Percentiles rank a stretch among this genome's conserved stretches.
These are phyloP conservation scores for Halcyon leucocephala DNA, from an alignment of 2,797 vertebrate species.

Conservation along the genomic window DNA sequence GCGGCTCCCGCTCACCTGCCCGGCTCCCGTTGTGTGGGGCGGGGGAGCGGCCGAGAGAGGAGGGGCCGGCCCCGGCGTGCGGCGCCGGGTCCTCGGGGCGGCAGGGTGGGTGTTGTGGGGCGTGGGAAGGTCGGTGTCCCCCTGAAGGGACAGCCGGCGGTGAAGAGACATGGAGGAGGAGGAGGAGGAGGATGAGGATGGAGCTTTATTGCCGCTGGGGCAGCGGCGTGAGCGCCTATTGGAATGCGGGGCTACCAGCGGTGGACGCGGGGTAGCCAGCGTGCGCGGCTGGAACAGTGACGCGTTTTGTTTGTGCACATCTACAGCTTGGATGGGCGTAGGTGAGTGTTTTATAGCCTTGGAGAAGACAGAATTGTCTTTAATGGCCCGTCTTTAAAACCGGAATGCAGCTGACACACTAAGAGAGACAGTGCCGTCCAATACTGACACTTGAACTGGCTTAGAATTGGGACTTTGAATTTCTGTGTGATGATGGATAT, in stretches of 20 bases:
- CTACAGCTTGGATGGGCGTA: background rate
- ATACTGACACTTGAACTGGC: background rate
- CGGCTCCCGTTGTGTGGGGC: background rate
- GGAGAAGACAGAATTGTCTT: background rate
- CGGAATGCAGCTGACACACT: fast-evolving
- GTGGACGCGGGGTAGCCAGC: too few relatives aligned
- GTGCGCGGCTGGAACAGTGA: background rate
- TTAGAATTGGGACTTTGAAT: background rate
- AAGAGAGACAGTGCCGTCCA: background rate
- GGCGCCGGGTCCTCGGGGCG: background rate
- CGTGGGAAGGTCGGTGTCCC: background rate
- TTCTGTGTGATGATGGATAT: background rate
- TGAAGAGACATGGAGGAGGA: fast-evolving
- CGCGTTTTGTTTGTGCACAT: background rate
- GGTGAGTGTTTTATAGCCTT: background rate
- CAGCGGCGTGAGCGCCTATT: fast-evolving
- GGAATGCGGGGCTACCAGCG: background rate
- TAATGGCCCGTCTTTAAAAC: background rate
- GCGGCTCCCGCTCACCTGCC: constrained; percentile 1
- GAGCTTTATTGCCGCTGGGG: background rate
- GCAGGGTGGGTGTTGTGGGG: background rate
- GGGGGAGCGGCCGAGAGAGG: background rate
- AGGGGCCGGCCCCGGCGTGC: background rate
- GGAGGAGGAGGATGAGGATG: too few relatives aligned
- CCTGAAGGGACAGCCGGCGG: background rate